Evolutionary conservation across 2,113 vertebrate genomes (phyloP), one percentile per base, ranked within the genome.

Genomic region (Barnardius zonarius): DNA sequence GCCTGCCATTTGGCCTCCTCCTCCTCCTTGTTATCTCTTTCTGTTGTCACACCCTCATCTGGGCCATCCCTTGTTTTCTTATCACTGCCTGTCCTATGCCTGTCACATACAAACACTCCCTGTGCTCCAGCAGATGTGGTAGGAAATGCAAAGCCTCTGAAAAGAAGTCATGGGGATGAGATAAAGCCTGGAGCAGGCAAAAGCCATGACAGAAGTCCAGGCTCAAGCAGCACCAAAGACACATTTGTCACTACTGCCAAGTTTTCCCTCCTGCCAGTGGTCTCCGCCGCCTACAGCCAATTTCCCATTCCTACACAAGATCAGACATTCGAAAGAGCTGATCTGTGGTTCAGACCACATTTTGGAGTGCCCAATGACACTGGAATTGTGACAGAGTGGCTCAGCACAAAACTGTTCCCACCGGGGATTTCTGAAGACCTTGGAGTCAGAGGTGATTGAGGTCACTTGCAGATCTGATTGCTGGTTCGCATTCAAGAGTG

Each of bases 61-160:
- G 80, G 92, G n/a, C 89, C 67, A 75, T 83, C 83, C 57, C 86
- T 93, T 95, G 92, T 96, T 96, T 95, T 93, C 80, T 91, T 96
- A 84, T 88, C 88, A 1, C 66, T 68, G 85, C 77, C 69, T 83
- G 61, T 77, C 69, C 78, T 31, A 25, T 54, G 14, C 73, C 48
- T 68, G 64, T 73, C 54, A 51, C 79, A 27, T 44, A 39, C 77
- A 84, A 86, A 76, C 77, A 66, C 81, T 87, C 55, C 76, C 55
- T 66, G 67, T 46, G 51, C 67, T 92, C 52, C 80, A 91, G 66
- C 92, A 93, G 88, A 92, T 92, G 90, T 76, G 73, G 77, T 86
- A 66, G 74, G 81, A 95, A 95, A 86, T 55, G 55, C 55, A 81
- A 61, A 92, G 57, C 66, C 55, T 75, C 92, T 72, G 49, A 77